Evolutionary conservation across 64 coral and sea anemone genomes (phyloP).

Genomic region (Montipora efflorescens): DNA sequence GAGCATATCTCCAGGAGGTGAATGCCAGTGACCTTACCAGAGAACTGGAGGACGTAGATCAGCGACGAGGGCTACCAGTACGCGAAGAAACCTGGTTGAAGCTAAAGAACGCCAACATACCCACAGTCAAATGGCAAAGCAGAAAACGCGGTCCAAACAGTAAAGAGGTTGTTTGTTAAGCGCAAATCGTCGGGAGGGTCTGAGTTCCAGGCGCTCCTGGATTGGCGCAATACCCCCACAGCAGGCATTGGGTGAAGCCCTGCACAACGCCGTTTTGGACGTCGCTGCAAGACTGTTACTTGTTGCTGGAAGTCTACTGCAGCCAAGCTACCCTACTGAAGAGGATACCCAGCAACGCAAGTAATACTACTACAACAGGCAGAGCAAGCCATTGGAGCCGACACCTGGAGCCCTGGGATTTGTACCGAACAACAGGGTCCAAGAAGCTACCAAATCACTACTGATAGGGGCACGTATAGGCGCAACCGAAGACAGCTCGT

Average conservation of each 20-base stretch:
- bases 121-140: too few species aligned
- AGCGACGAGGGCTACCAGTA: not conserved
- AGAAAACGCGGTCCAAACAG: too few species aligned
- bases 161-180: constrained; percentile 4
- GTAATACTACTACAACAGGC: constrained; percentile 42
- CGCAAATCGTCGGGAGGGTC: constrained; percentile 3
- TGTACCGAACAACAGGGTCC: too few species aligned
- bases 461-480: too few species aligned
- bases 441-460: too few species aligned
- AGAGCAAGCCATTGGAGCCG: constrained; percentile 30
- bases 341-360: constrained; percentile 12
- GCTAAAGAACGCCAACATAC: constrained; percentile 23
- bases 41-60: not conserved
- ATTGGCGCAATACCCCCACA: constrained; percentile 36
- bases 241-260: constrained; percentile 16
- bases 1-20: not conserved
- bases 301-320: too few species aligned
- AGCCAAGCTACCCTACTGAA: not conserved
- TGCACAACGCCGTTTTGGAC: not conserved
- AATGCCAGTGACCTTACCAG: not conserved
- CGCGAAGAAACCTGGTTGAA: not conserved
- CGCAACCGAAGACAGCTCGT: too few species aligned
- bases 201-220: constrained; percentile 5
- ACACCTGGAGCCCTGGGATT: not conserved
- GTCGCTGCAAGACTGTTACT: too few species aligned